These are phyloP conservation scores for Hypomesus transpacificus DNA, from an alignment of 2,113 vertebrate species.

Conservation along the genomic window DNA sequence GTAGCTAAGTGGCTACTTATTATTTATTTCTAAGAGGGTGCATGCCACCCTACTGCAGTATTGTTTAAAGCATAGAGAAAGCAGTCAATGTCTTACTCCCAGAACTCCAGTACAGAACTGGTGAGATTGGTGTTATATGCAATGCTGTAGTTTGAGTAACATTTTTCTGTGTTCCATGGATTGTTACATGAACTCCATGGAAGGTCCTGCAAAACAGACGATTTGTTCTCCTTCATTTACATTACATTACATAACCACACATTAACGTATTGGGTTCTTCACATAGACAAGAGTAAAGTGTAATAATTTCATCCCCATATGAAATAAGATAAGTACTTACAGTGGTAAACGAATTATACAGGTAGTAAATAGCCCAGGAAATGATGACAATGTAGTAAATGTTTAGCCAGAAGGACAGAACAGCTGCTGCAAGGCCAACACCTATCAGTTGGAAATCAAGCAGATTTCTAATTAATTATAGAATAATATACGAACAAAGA, in stretches of 20 bases:
- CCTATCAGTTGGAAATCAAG: slow-evolving; percentile 68
- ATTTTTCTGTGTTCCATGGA: slow-evolving; percentile 92
- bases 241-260: background rate
- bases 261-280: slow-evolving; percentile 1
- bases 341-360: slow-evolving; percentile 92
- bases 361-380: slow-evolving; percentile 96
- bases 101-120: slow-evolving; percentile 92
- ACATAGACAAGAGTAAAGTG: slow-evolving; percentile 1
- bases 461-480: background rate
- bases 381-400: slow-evolving; percentile 99
- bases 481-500: background rate
- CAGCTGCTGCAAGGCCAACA: slow-evolving; percentile 93
- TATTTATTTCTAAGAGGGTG: slow-evolving; percentile 30
- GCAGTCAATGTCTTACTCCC: slow-evolving; percentile 85
- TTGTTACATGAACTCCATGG: slow-evolving; percentile 96
- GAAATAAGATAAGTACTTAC: slow-evolving; percentile 75
- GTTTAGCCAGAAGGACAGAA: slow-evolving; percentile 97
- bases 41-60: slow-evolving; percentile 37
- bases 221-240: slow-evolving; percentile 2
- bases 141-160: slow-evolving; percentile 92
- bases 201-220: slow-evolving; percentile 74
- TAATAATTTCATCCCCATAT: slow-evolving; percentile 17
- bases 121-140: slow-evolving; percentile 91
- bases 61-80: slow-evolving; percentile 28
- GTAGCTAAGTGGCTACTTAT: slow-evolving; percentile 46